Evolutionary conservation across 2,113 vertebrate species (phyloP).

Genomic region (Oreochromis tanganicae): DNA sequence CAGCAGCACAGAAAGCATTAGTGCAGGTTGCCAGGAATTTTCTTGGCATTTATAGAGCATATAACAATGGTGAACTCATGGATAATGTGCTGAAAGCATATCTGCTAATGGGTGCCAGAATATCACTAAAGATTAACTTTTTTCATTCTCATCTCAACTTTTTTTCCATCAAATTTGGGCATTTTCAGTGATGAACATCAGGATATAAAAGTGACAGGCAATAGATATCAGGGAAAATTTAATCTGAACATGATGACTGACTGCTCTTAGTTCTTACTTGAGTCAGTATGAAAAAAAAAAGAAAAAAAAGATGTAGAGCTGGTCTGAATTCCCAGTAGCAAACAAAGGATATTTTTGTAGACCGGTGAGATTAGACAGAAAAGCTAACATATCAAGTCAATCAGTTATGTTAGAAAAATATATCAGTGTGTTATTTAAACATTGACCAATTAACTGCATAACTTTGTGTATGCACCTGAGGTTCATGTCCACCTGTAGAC

Average conservation of each 20-base stretch:
- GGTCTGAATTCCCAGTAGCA: background rate
- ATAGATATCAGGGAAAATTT: background rate
- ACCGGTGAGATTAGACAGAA: background rate
- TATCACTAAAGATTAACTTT: background rate
- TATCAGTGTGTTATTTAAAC: background rate
- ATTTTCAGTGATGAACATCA: background rate
- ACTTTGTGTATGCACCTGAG: constrained; percentile 70
- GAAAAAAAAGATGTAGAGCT: background rate
- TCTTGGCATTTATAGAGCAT: background rate
- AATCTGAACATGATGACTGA: background rate
- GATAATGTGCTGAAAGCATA: background rate
- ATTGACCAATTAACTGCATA: background rate
- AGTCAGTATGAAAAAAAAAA: background rate
- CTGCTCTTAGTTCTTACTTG: background rate
- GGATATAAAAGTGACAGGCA: background rate
- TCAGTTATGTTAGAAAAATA: background rate
- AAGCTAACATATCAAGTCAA: background rate
- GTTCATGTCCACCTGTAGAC: constrained; percentile 79
- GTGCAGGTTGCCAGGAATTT: background rate
- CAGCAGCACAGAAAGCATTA: background rate
- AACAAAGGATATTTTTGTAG: background rate
- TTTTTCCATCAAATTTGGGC: background rate
- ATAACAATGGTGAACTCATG: background rate
- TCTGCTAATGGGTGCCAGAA: background rate
- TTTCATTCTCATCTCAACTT: background rate